Percentiles rank a stretch among this genome's conserved stretches.
These are phyloP conservation scores for Scaptomyza hsui DNA, from an alignment of 1,140 invertebrate genomes.

Conservation along the genomic window DNA sequence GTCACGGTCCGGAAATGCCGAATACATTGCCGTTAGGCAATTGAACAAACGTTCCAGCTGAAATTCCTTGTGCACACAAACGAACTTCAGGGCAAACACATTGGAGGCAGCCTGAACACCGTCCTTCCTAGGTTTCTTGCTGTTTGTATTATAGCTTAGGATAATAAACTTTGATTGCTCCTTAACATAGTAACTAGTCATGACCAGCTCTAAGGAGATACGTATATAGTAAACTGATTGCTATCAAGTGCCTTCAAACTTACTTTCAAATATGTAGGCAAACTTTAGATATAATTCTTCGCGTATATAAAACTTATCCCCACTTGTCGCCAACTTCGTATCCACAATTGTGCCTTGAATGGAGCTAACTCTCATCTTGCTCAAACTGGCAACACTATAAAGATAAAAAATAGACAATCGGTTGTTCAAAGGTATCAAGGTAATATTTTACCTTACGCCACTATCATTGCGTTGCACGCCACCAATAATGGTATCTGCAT, in stretches of 20 bases:
- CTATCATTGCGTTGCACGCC: slow-evolving; percentile 46
- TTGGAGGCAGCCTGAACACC: slow-evolving; percentile 31
- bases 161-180: slow-evolving; percentile 4
- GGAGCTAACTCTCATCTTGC: slow-evolving; percentile 43
- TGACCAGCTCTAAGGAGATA: slow-evolving; percentile 34
- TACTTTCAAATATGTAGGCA: slow-evolving; percentile 50
- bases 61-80: slow-evolving; percentile 37
- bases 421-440: neutral
- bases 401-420: neutral
- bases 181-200: slow-evolving; percentile 36
- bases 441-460: slow-evolving; percentile 31
- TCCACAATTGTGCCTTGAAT: slow-evolving; percentile 21
- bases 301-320: slow-evolving; percentile 35
- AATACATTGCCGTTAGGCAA: slow-evolving; percentile 53
- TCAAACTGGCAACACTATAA: slow-evolving; percentile 47
- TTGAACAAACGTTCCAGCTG: slow-evolving; percentile 42
- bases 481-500: slow-evolving; percentile 40
- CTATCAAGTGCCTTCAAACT: neutral
- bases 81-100: slow-evolving; percentile 60
- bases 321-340: accelerated
- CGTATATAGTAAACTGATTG: neutral
- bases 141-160: slow-evolving; percentile 35
- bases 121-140: neutral
- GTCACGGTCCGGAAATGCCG: slow-evolving; percentile 67
- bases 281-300: slow-evolving; percentile 48